Percentiles rank a stretch among this genome's conserved stretches.
Evolutionary conservation across 2,797 vertebrate genomes (phyloP).

Genomic region (Tauraco hartlaubi): DNA sequence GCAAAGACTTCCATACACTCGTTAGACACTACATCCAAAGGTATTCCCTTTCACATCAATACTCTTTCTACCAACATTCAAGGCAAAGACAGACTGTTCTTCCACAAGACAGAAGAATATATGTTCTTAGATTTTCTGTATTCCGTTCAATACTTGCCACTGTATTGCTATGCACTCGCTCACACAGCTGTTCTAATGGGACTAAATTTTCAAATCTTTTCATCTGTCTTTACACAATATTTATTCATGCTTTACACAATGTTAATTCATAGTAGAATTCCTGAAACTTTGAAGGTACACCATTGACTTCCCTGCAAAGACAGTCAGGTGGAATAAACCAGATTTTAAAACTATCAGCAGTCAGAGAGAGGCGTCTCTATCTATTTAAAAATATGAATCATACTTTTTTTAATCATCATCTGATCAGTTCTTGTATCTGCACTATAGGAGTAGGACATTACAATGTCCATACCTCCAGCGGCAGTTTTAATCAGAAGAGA

Average conservation of each 20-base stretch:
- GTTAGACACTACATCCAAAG: not conserved
- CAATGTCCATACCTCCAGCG: not conserved
- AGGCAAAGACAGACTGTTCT: not conserved
- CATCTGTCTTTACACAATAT: not conserved
- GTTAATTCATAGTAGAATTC: not conserved
- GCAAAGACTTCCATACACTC: not conserved
- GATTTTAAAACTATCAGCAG: not conserved
- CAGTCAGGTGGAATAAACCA: not conserved
- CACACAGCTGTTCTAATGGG: not conserved
- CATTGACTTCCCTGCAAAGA: not conserved
- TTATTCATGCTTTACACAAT: not conserved
- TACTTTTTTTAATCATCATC: not conserved
- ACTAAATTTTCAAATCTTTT: conserved; percentile 10
- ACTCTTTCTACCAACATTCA: not conserved
- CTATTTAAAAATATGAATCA: not conserved
- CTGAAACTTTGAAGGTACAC: not conserved
- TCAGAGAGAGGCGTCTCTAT: not conserved
- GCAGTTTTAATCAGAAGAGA: conserved; percentile 71
- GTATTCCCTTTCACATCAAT: not conserved
- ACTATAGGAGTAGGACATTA: not conserved
- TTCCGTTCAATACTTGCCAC: not conserved
- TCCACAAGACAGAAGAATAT: not conserved
- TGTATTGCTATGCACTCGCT: not conserved
- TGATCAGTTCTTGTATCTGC: not conserved
- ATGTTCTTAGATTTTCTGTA: not conserved